Evolutionary conservation across 2,113 vertebrate genomes (phyloP), one percentile per base, ranked within the genome.

Genomic region (Otus sunia): DNA sequence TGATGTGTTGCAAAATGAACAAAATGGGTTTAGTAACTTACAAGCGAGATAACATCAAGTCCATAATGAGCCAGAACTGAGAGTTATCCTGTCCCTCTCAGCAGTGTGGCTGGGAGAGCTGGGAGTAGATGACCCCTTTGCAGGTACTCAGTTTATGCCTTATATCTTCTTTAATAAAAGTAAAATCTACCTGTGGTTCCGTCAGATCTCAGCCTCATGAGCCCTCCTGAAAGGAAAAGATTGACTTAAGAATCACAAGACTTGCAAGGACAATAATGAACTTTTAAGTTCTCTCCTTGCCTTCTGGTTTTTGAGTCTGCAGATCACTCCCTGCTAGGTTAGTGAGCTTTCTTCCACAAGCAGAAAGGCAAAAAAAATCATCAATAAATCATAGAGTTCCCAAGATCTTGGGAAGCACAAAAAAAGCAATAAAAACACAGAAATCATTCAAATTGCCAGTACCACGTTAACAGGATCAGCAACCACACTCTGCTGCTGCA

Each of bases 1-100:
- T 95, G 96, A 97, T 84, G 91, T 91, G 82, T 95, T 96, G 80
- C 90, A 91, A 97, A 96, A 85, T 37, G 93, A 87, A 66, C 60
- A 92, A 92, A 95, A 96, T 89, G 69, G 90, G 79, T 82, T 96
- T 96, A 87, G 88, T 60, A 87, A 83, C 88, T 91, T 93, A 55
- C 45, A 85, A 84, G 94, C 34, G n/a, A 93, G 94, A 96, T 95
- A 97, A 56, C 91, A 91, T 96, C 94, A 76, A 82, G 67, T 29
- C 50, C 52, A 37, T 94, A 95, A 96, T 91, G 93, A 91, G 81
- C 81, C 81, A 85, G 81, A 85, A 86, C 64, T 66, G 74, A 91
- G 85, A 85, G 56, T 90, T 87, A 79, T 75, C 63, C 77, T 16
- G 22, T 76, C 58, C 18, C 45, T 82, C 53, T 90, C 10, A 1